Percentiles rank a stretch among this genome's conserved stretches.
Conservation (phyloP, 2,797 vertebrate genomes). For the Tapirus indicus region DNA sequence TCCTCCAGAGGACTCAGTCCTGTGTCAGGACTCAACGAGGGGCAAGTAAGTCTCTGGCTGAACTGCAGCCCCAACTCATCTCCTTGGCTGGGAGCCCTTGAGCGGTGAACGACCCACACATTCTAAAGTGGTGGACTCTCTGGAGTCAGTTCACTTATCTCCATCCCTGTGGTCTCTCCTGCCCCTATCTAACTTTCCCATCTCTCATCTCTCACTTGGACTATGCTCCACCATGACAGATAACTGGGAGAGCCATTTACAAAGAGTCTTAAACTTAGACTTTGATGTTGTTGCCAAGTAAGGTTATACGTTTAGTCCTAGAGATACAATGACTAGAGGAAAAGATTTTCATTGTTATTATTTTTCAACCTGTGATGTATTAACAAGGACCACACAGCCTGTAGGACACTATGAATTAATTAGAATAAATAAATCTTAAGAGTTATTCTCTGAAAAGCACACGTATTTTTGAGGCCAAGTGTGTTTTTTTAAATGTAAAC, state of each 20-base stretch:
- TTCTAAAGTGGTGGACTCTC: neutral
- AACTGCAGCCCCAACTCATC: neutral
- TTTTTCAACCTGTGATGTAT: neutral
- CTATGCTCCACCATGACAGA: accelerated
- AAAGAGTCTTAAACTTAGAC: neutral
- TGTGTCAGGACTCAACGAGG: neutral
- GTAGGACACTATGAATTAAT: neutral
- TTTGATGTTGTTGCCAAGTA: neutral
- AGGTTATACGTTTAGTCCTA: neutral
- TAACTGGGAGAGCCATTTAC: neutral
- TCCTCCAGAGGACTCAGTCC: neutral
- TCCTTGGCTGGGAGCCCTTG: neutral
- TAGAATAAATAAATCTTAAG: neutral
- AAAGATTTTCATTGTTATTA: neutral
- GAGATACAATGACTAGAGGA: neutral
- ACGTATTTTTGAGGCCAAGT: neutral
- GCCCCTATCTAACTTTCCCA: no score
- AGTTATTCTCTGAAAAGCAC: neutral
- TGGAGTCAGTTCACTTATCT: neutral
- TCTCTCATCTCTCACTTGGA: neutral
- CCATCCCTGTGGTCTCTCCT: neutral
- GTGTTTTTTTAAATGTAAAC: neutral
- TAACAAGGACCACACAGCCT: neutral
- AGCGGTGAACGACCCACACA: neutral
- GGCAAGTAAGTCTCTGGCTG: neutral